phyloP scores from a whole-genome alignment of 1,140 invertebrate species.

The Drosophila saltans region DNA sequence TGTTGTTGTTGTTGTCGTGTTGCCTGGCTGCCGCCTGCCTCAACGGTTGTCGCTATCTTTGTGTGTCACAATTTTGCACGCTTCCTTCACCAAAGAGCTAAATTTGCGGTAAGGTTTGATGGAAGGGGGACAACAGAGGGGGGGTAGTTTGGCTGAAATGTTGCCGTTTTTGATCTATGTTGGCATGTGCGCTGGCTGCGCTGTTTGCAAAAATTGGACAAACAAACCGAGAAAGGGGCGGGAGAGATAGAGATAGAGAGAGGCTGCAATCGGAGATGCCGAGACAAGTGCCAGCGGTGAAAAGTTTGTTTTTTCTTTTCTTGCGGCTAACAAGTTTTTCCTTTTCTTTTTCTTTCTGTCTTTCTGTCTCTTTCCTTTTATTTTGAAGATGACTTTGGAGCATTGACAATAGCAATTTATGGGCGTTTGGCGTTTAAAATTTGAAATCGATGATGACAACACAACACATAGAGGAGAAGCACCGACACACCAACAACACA shows the following conservation, averaged over 20 bases:
- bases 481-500: slow-evolving; percentile 14
- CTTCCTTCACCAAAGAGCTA: slow-evolving; percentile 53
- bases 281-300: slow-evolving; percentile 67
- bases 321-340: slow-evolving; percentile 67
- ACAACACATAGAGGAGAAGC: slow-evolving; percentile 1
- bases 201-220: slow-evolving; percentile 28
- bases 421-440: slow-evolving; percentile 67
- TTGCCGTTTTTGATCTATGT: slow-evolving; percentile 77
- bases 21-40: slow-evolving; percentile 36
- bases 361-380: slow-evolving; percentile 33
- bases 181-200: slow-evolving; percentile 66
- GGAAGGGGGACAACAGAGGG: slow-evolving; percentile 6
- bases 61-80: slow-evolving; percentile 78
- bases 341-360: slow-evolving; percentile 16
- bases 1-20: slow-evolving; percentile 29
- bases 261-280: not conserved
- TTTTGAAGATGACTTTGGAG: slow-evolving; percentile 9
- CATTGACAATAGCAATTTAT: slow-evolving; percentile 65
- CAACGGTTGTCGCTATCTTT: slow-evolving; percentile 67
- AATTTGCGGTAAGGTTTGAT: no score
- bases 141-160: slow-evolving; percentile 36
- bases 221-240: slow-evolving; percentile 47
- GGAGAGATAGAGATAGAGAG: slow-evolving; percentile 21
- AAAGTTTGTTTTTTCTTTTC: slow-evolving; percentile 38
- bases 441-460: slow-evolving; percentile 57